phyloP scores from a whole-genome alignment of 1,140 invertebrate species.

The Callitettix versicolor region DNA sequence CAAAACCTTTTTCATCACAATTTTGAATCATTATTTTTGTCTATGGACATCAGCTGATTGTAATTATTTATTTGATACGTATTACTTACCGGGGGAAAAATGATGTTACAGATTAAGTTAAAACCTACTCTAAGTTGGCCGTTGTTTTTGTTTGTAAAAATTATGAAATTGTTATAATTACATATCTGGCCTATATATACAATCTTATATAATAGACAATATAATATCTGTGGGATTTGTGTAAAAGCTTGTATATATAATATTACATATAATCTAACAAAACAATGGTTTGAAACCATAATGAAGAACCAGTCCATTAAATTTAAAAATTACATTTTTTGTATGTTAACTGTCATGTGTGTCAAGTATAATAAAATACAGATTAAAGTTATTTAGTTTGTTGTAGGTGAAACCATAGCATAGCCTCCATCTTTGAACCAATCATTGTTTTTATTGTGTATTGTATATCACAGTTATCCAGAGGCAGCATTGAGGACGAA shows the following conservation, averaged over 20 bases:
- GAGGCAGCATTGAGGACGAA: no score
- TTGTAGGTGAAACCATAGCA: no score
- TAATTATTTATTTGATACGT: no score
- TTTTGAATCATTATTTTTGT: no score
- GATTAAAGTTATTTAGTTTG: not conserved
- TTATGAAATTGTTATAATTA: not conserved
- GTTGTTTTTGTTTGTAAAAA: not conserved
- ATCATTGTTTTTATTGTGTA: no score
- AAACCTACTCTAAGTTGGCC: not conserved
- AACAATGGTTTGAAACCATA: not conserved
- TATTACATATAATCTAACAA: not conserved
- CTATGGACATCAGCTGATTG: no score
- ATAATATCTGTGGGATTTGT: constrained; percentile 1
- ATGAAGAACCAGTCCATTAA: constrained; percentile 4
- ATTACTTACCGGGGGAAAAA: no score
- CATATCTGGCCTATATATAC: constrained; percentile 14
- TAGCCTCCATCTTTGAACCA: no score
- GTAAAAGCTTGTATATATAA: constrained; percentile 15
- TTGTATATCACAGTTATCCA: no score
- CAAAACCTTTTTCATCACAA: no score
- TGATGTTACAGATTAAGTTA: no score
- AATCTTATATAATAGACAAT: constrained; percentile 8
- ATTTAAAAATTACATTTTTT: constrained; percentile 6
- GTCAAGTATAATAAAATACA: not conserved
- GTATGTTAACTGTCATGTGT: constrained; percentile 12